These are phyloP conservation scores for Palythoa heliodiscus DNA, from an alignment of 92 coral and sea anemone species.

Conservation along the genomic window DNA sequence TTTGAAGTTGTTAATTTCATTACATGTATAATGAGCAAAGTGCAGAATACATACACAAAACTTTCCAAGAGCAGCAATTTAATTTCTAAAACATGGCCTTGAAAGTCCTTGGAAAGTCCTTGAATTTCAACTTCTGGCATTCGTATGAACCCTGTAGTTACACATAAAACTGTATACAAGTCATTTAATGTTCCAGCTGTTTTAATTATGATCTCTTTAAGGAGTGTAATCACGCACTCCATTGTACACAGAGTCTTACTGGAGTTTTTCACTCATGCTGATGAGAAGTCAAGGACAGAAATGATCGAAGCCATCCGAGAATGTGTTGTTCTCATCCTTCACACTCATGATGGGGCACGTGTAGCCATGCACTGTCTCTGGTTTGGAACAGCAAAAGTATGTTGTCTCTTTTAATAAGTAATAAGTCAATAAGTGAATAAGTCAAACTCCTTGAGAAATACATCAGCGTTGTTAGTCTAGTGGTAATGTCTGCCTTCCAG, in stretches of 20 bases:
- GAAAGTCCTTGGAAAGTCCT: too few species aligned
- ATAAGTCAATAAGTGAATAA: too few species aligned
- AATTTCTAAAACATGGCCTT: too few species aligned
- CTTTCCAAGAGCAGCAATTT: too few species aligned
- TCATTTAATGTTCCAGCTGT: not conserved
- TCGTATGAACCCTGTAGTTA: too few species aligned
- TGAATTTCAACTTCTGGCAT: too few species aligned
- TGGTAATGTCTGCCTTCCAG: too few species aligned
- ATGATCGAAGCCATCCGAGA: conserved; percentile 90
- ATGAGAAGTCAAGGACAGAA: conserved; percentile 80
- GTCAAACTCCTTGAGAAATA: too few species aligned
- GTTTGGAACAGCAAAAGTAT: conserved; percentile 90
- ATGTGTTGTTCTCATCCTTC: conserved; percentile 80
- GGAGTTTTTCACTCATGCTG: conserved; percentile 82
- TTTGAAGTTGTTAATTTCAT: too few species aligned
- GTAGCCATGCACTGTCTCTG: conserved; percentile 94
- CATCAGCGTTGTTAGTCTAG: too few species aligned
- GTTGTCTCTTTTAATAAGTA: not conserved
- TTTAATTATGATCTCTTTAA: conserved; percentile 15
- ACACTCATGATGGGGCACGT: conserved; percentile 92
- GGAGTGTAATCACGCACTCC: conserved; percentile 86
- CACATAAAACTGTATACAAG: not conserved
- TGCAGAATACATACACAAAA: too few species aligned
- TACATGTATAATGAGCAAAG: too few species aligned
- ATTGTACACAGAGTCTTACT: conserved; percentile 88